A percentile compares a stretch with the other conserved stretches of the same genome.
Conservation (phyloP, 2,888 invertebrate species). For the Metacarcinus magister region DNA sequence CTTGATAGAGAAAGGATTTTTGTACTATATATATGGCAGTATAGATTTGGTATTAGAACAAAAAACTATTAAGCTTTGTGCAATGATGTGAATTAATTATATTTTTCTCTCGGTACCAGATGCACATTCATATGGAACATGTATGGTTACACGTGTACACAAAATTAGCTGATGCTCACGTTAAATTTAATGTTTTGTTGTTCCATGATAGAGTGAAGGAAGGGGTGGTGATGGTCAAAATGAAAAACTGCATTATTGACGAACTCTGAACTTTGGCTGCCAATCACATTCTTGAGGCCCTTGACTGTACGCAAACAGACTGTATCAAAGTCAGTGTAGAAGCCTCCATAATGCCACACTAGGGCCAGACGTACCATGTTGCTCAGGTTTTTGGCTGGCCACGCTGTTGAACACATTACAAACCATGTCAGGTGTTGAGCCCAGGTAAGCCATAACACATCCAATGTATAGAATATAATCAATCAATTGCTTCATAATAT, state of each 20-base stretch:
- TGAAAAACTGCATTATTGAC: constrained; percentile 56
- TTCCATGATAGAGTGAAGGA: not conserved
- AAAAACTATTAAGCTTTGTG: too few species aligned
- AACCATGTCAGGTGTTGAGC: not conserved
- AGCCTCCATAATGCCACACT: constrained; percentile 66
- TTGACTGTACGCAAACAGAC: not conserved
- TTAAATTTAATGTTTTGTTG: not conserved
- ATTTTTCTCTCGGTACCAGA: not conserved
- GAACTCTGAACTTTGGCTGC: not conserved
- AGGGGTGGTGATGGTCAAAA: constrained; percentile 12
- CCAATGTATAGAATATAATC: not conserved
- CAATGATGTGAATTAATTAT: too few species aligned
- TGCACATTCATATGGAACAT: not conserved
- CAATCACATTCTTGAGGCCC: constrained; percentile 50
- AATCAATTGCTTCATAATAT: not conserved
- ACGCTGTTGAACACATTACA: not conserved
- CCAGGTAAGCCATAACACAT: not conserved
- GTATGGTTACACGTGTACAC: not conserved
- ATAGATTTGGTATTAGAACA: too few species aligned
- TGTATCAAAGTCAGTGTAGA: constrained; percentile 65
- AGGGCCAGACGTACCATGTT: constrained; percentile 66
- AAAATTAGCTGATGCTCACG: not conserved
- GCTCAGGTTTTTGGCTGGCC: constrained; percentile 47
- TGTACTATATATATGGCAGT: too few species aligned
- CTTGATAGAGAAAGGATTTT: not conserved